A percentile compares a stretch with the other conserved stretches of the same genome.
phyloP scores from a whole-genome alignment of 92 coral and sea anemone genomes.

The Heliopora coerulea region DNA sequence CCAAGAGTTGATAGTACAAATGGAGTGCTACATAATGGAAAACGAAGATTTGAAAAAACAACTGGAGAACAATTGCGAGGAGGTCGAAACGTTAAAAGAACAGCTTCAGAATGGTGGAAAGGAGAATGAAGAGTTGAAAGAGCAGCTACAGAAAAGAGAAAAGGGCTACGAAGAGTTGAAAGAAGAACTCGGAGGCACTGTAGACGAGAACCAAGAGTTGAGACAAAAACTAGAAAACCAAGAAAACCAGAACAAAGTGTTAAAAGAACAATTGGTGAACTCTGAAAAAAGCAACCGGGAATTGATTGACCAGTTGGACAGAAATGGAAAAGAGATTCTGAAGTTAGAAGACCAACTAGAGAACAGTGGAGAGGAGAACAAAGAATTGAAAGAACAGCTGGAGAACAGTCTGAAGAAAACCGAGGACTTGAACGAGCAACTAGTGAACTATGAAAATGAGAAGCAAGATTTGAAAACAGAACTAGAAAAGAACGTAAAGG shows the following conservation, averaged over 20 bases:
- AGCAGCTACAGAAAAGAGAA: background rate
- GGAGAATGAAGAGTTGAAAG: background rate
- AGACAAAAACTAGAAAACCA: background rate
- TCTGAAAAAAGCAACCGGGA: background rate
- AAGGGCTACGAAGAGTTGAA: background rate
- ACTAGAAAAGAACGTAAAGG: background rate
- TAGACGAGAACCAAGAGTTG: background rate
- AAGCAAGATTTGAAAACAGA: background rate
- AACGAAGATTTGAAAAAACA: background rate
- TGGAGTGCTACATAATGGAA: background rate
- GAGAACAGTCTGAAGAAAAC: background rate
- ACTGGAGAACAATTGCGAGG: background rate
- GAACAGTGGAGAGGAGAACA: background rate
- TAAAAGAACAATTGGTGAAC: background rate
- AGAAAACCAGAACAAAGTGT: background rate
- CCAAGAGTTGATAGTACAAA: background rate
- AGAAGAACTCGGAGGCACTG: background rate
- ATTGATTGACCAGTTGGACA: background rate
- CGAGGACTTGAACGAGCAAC: background rate
- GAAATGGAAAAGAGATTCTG: background rate
- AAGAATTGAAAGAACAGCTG: slow-evolving; percentile 8
- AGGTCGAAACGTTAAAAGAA: background rate
- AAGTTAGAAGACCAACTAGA: background rate
- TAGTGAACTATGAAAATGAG: background rate
- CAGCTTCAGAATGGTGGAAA: background rate